These are phyloP conservation scores for Erpetoichthys calabaricus DNA, from an alignment of 2,797 vertebrate genomes.

Conservation along the genomic window DNA sequence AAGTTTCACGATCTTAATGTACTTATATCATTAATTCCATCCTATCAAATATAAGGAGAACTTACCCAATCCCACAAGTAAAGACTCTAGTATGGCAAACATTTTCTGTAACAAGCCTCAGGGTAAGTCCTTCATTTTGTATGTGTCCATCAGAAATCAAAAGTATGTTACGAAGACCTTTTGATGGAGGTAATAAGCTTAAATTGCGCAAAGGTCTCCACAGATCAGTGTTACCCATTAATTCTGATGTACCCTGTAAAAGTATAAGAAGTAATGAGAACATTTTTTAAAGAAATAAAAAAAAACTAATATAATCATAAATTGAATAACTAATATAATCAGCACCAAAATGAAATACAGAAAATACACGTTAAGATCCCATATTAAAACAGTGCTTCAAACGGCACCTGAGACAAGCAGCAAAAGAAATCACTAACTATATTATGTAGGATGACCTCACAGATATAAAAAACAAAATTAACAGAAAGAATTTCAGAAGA, in stretches of 20 bases:
- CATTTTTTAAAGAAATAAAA: not conserved
- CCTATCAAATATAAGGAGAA: not conserved
- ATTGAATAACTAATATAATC: not conserved
- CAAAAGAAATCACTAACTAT: no score
- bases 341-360: no score
- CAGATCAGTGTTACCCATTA: slow-evolving; percentile 69
- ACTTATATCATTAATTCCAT: no score
- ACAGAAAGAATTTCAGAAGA: no score
- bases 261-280: slow-evolving; percentile 5
- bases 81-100: slow-evolving; percentile 58
- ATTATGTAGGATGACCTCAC: no score
- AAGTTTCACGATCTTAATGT: no score
- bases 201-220: slow-evolving; percentile 62
- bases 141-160: slow-evolving; percentile 75
- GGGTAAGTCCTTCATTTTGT: slow-evolving; percentile 50
- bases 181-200: slow-evolving; percentile 54
- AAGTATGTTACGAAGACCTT: slow-evolving; percentile 52
- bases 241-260: slow-evolving; percentile 37
- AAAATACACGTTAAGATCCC: no score
- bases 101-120: slow-evolving; percentile 51
- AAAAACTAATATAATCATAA: no score
- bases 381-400: no score
- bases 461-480: no score
- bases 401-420: no score
- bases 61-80: slow-evolving; percentile 65